Conservation (phyloP, 2,888 invertebrate genomes). For the Coremacera marginata region DNA sequence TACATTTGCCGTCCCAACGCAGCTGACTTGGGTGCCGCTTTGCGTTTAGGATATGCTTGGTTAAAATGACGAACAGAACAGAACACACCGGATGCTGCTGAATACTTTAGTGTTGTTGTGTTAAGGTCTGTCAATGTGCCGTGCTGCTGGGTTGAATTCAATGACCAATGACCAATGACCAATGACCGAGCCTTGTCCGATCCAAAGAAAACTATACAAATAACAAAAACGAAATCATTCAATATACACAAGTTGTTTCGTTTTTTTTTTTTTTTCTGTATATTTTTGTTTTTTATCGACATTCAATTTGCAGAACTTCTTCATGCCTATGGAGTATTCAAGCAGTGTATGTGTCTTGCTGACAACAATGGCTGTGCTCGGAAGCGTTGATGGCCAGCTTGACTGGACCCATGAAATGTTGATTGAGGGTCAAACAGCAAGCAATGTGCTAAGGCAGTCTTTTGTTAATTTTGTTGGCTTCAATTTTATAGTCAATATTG, state of each 20-base stretch:
- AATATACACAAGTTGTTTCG: not conserved
- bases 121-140: no score
- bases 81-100: no score
- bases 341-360: not conserved
- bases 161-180: constrained; percentile 8
- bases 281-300: not conserved
- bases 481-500: constrained; percentile 2
- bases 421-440: constrained; percentile 9
- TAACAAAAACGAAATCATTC: constrained; percentile 10
- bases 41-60: no score
- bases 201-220: not conserved
- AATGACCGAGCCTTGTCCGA: not conserved
- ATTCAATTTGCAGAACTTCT: not conserved
- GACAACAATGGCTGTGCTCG: not conserved
- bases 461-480: constrained; percentile 3
- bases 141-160: not conserved
- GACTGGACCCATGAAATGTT: not conserved
- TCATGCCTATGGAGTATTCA: not conserved
- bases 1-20: no score
- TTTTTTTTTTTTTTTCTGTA: no score
- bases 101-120: no score
- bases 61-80: no score
- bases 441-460: not conserved
- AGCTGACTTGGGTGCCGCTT: no score
- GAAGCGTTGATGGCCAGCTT: not conserved